A percentile compares a stretch with the other conserved stretches of the same genome.
phyloP scores from a whole-genome alignment of 2,888 invertebrate genomes.

The Tetranychus piercei region DNA sequence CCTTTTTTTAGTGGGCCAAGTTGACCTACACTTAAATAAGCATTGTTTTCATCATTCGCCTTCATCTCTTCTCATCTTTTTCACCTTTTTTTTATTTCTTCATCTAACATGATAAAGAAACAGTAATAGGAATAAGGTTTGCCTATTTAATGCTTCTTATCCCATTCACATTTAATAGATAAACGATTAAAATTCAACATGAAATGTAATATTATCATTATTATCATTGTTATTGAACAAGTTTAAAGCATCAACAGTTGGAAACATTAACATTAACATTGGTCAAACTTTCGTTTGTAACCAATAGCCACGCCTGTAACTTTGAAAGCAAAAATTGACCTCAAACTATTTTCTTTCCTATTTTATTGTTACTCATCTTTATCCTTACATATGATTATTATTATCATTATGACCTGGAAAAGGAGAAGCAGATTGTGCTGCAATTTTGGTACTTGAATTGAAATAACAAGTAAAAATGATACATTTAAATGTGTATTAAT shows the following conservation, averaged over 20 bases:
- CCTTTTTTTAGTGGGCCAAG: conserved; percentile 9
- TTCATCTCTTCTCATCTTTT: background rate
- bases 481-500: background rate
- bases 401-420: background rate
- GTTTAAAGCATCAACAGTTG: background rate
- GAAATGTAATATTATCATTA: background rate
- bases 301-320: background rate
- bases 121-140: background rate
- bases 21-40: background rate
- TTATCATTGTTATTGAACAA: background rate
- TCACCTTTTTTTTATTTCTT: conserved; percentile 2
- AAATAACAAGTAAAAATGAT: background rate
- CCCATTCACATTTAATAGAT: background rate
- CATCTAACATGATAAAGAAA: background rate
- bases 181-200: background rate
- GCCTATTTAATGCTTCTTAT: background rate
- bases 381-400: background rate
- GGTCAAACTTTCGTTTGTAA: background rate
- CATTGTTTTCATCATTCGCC: conserved; percentile 1
- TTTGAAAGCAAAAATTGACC: background rate
- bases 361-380: background rate
- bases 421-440: background rate
- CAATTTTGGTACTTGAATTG: background rate
- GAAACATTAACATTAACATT: background rate
- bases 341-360: background rate